Conservation (phyloP, 2,113 vertebrate genomes). For the Smithornis capensis region DNA sequence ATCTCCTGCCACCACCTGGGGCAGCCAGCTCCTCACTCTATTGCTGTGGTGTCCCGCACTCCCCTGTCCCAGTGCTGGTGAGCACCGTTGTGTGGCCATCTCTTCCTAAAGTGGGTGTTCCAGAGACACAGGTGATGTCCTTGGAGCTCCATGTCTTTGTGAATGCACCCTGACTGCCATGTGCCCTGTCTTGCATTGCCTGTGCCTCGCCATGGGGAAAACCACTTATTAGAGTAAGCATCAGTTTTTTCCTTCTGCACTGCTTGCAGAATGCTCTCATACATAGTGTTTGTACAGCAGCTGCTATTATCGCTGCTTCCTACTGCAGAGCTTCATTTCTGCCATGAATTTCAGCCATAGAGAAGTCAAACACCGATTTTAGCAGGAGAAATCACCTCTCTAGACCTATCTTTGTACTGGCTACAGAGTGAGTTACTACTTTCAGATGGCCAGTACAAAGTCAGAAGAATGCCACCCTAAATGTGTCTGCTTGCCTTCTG, state of each 20-base stretch:
- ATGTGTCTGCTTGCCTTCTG: not conserved
- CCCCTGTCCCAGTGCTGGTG: not conserved
- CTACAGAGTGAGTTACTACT: not conserved
- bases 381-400: not conserved
- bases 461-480: not conserved
- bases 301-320: not conserved
- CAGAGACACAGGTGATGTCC: rapidly evolving
- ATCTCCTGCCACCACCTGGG: not conserved
- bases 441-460: not conserved
- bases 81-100: not conserved
- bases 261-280: not conserved
- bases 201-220: not conserved
- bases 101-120: not conserved
- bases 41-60: not conserved
- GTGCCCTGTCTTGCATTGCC: not conserved
- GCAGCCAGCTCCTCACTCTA: not conserved
- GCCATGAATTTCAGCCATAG: not conserved
- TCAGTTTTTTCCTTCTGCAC: not conserved
- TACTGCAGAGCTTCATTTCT: not conserved
- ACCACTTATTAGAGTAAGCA: not conserved
- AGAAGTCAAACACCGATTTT: not conserved
- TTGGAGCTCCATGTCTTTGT: not conserved
- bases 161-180: not conserved
- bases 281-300: rapidly evolving
- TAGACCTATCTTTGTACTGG: not conserved